Evolutionary conservation across 2,113 vertebrate species (phyloP).

Genomic region (Caracal caracal): DNA sequence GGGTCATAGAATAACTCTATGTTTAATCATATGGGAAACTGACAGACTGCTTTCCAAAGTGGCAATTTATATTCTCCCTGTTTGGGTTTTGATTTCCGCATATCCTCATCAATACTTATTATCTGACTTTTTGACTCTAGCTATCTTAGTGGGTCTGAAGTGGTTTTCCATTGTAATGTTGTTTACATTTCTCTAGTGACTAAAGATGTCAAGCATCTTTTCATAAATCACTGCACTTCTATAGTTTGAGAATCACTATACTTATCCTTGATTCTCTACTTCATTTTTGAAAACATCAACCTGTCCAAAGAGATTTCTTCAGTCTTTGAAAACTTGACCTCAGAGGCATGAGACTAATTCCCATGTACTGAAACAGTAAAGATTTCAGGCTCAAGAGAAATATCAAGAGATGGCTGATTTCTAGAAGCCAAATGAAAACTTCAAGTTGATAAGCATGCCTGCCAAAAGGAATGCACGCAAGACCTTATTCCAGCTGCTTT

Average conservation of each 20-base stretch:
- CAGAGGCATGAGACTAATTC: not conserved
- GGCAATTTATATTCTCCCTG: not conserved
- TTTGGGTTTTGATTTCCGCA: not conserved
- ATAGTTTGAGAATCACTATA: not conserved
- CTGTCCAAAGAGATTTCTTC: not conserved
- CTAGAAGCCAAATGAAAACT: not conserved
- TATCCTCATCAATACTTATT: not conserved
- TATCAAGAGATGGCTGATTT: not conserved
- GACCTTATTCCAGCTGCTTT: not conserved
- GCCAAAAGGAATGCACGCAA: not conserved
- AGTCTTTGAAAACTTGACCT: not conserved
- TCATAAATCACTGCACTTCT: not conserved
- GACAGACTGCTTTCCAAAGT: not conserved
- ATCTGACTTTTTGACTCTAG: not conserved
- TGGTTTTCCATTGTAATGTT: not conserved
- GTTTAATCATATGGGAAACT: not conserved
- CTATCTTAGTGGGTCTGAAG: not conserved
- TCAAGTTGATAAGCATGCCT: no score
- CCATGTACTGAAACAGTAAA: not conserved
- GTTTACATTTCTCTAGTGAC: not conserved
- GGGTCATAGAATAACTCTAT: not conserved
- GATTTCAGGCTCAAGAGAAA: not conserved
- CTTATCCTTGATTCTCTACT: not conserved
- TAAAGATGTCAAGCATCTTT: not conserved
- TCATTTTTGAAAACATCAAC: not conserved